phyloP scores from a whole-genome alignment of 2,888 invertebrate genomes.

The Seira sanloemensis region DNA sequence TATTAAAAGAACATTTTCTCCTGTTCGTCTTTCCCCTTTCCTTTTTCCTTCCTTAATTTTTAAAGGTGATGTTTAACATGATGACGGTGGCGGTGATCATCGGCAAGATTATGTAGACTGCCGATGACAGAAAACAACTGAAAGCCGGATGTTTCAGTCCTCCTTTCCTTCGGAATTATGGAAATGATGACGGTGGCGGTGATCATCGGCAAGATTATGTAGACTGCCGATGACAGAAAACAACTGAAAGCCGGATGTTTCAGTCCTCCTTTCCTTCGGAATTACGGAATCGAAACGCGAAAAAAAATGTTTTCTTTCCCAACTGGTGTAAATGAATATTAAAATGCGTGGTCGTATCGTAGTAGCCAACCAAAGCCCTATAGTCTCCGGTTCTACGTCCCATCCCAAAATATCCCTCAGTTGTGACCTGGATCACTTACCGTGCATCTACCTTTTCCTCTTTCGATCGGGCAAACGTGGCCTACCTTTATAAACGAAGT shows the following conservation, averaged over 20 bases:
- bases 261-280: neutral
- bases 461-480: too few relatives aligned
- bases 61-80: neutral
- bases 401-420: too few relatives aligned
- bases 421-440: too few relatives aligned
- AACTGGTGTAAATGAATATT: too few relatives aligned
- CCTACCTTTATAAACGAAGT: too few relatives aligned
- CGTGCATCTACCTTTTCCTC: too few relatives aligned
- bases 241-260: neutral
- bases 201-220: neutral
- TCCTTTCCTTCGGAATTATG: neutral
- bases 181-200: neutral
- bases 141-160: neutral
- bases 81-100: neutral
- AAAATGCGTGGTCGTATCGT: too few relatives aligned
- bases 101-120: neutral
- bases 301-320: too few relatives aligned
- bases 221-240: neutral
- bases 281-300: too few relatives aligned
- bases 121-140: neutral
- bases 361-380: too few relatives aligned
- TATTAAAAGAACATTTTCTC: constrained; percentile 48
- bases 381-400: too few relatives aligned
- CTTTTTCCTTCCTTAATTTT: neutral
- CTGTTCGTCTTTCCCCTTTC: neutral